Evolutionary conservation across 1,140 invertebrate genomes (phyloP).

Genomic region (Cepaea nemoralis): DNA sequence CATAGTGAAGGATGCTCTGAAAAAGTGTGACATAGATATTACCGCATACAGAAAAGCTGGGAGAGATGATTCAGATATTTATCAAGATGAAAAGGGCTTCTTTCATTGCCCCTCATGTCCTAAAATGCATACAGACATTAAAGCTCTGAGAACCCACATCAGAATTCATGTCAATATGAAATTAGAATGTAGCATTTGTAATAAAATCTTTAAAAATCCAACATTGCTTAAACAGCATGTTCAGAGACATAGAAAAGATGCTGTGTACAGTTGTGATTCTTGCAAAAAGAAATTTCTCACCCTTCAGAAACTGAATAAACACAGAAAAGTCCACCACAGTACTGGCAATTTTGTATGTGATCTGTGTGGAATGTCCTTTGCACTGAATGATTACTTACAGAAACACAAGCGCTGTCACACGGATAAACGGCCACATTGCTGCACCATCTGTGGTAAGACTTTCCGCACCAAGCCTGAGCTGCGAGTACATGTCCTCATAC

Average conservation of each 20-base stretch:
- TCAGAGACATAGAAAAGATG: slow-evolving; percentile 32
- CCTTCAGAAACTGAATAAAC: slow-evolving; percentile 39
- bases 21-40: slow-evolving; percentile 36
- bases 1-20: slow-evolving; percentile 33
- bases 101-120: slow-evolving; percentile 33
- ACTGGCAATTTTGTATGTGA: slow-evolving; percentile 36
- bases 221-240: slow-evolving; percentile 37
- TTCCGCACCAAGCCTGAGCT: slow-evolving; percentile 41
- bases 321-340: slow-evolving; percentile 37
- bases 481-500: slow-evolving; percentile 31
- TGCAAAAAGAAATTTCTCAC: slow-evolving; percentile 40
- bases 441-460: slow-evolving; percentile 32
- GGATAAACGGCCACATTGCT: slow-evolving; percentile 30
- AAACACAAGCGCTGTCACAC: slow-evolving; percentile 36
- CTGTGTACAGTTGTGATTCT: slow-evolving; percentile 32
- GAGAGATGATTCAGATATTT: slow-evolving; percentile 19
- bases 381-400: slow-evolving; percentile 36
- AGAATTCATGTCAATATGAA: slow-evolving; percentile 41
- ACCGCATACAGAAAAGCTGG: slow-evolving; percentile 24
- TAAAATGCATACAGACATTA: slow-evolving; percentile 33
- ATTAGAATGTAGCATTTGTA: slow-evolving; percentile 31
- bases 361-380: slow-evolving; percentile 38
- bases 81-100: slow-evolving; percentile 21
- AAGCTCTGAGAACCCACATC: slow-evolving; percentile 30
- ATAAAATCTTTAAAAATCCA: slow-evolving; percentile 35